Base-by-base conservation (phyloP, 2,113 vertebrate genomes). In the Edolisoma coerulescens region DNA sequence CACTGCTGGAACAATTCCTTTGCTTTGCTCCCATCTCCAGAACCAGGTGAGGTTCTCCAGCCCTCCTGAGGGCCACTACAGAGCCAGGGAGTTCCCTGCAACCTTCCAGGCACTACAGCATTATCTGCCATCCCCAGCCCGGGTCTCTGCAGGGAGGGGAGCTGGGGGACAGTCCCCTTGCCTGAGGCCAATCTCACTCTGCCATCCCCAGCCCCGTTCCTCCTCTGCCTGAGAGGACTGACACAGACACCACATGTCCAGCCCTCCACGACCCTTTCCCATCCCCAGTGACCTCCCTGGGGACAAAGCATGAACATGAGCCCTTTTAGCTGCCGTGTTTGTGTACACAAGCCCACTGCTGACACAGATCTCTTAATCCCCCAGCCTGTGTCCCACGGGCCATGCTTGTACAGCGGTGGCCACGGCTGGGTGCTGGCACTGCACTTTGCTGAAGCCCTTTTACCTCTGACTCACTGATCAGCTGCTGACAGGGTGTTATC, bases 401-500 rank as follows among this genome's bases (percentile, higher is more conserved):
- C 3, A 3, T 88, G 95, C 92, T 96, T 88, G 90, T 79, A 97
- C 97, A 97, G 60, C 6, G 26, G 90, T 92, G 95, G 65, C 94
- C 89, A 81, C 1, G 22, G 82, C 97, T 96, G 89, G 81, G 15
- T 98, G 98, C 99, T 98, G 98, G 98, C 98, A 78, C 92, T 96
- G 98, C 98, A 98, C 81, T 98, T 99, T 98, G 56, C 92, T 98
- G 97, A 98, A 97, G 87, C 95, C 96, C 96, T 97, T 98, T 98
- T 97, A 96, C 90, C 97, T 97, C 98, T 98, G 98, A 98, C 98
- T 98, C 96, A 97, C 98, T 99, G 98, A 98, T 98, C 98, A 98
- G 98, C 96, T 99, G 98, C 99, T 99, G 99, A 99, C 98, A 73
- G 95, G 96, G 96, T 93, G 87, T 68, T 96, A 97, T 91, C 27